phyloP scores from a whole-genome alignment of 2,113 vertebrate genomes.

The Marmota monax region DNA sequence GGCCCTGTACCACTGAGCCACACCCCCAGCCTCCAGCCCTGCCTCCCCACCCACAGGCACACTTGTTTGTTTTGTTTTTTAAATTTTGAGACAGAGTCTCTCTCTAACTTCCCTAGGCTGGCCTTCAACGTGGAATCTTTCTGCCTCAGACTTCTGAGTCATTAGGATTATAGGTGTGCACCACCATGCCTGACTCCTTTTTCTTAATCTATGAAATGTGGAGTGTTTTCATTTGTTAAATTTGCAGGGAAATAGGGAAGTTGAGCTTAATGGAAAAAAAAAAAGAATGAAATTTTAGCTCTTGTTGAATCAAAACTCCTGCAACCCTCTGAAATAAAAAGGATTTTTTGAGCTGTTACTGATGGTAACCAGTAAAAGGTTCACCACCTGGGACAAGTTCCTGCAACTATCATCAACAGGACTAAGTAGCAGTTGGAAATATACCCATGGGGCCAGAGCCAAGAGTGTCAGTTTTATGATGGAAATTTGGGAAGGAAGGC shows the following conservation, averaged over 20 bases:
- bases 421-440: not conserved
- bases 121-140: too few species aligned
- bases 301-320: not conserved
- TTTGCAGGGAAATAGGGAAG: conserved; percentile 51
- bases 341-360: not conserved
- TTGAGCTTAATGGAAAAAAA: not conserved
- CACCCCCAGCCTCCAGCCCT: too few species aligned
- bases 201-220: not conserved
- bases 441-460: not conserved
- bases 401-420: not conserved
- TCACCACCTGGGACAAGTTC: not conserved
- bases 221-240: not conserved
- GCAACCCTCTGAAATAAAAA: not conserved
- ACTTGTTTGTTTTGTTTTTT: too few species aligned
- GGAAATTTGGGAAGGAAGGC: too few species aligned
- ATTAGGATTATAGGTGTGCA: too few species aligned
- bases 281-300: conserved; percentile 33
- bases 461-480: not conserved
- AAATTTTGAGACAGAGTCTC: too few species aligned
- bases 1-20: too few species aligned
- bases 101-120: too few species aligned
- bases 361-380: not conserved
- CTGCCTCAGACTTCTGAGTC: too few species aligned
- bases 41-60: too few species aligned
- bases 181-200: too few species aligned